Evolutionary conservation across 2,888 invertebrate genomes (phyloP).

Genomic region (Noctua pronuba): DNA sequence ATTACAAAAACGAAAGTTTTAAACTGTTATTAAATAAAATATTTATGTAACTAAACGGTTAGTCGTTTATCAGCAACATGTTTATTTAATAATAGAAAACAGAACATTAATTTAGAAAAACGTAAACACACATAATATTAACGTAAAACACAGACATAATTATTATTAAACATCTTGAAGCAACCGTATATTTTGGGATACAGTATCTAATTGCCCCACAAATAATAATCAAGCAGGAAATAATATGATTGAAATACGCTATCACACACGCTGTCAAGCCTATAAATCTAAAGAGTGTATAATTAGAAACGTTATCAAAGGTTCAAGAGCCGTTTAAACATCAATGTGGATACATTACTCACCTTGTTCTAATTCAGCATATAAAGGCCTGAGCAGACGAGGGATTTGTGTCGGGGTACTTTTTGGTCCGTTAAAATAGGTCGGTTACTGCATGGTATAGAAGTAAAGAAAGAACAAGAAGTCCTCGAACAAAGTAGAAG

Average conservation of each 20-base stretch:
- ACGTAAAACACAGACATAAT: constrained; percentile 12
- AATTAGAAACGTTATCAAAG: constrained; percentile 67
- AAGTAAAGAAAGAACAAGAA: background rate
- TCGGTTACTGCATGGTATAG: background rate
- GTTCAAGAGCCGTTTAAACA: constrained; percentile 67
- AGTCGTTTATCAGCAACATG: constrained; percentile 11
- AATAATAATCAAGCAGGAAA: constrained; percentile 56
- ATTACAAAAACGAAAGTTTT: constrained; percentile 10
- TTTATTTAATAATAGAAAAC: constrained; percentile 13
- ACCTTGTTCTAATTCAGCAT: constrained; percentile 64
- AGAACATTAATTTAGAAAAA: background rate
- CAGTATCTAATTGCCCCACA: constrained; percentile 29
- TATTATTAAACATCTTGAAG: constrained; percentile 19
- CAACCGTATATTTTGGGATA: constrained; percentile 1
- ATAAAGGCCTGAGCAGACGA: constrained; percentile 36
- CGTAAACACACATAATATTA: background rate
- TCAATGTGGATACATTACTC: constrained; percentile 60
- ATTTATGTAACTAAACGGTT: constrained; percentile 11
- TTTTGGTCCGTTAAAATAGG: background rate
- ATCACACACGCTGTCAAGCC: constrained; percentile 41
- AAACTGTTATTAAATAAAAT: constrained; percentile 21
- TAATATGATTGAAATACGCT: constrained; percentile 55
- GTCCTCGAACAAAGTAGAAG: background rate
- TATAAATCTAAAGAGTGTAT: constrained; percentile 58
- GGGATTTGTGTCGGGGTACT: background rate